Conservation (phyloP, 2,888 invertebrate genomes). For the Xanthorhoe designata region DNA sequence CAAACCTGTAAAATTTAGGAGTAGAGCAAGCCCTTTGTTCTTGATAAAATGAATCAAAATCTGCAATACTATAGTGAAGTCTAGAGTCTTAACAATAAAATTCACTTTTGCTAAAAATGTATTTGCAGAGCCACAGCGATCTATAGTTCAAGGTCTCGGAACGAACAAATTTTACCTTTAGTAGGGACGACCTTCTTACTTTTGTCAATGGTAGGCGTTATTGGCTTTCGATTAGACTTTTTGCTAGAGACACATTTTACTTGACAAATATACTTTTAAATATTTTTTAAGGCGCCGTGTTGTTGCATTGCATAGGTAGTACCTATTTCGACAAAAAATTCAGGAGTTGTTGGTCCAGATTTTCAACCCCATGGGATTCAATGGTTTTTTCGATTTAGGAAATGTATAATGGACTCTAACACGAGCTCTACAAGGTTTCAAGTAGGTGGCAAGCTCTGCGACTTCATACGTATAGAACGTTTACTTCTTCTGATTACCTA, state of each 20-base stretch:
- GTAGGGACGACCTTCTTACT: slow-evolving; percentile 21
- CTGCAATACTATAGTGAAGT: not conserved
- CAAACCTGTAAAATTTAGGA: too few relatives aligned
- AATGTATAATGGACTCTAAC: too few relatives aligned
- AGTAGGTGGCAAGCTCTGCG: too few relatives aligned
- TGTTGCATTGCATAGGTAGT: too few relatives aligned
- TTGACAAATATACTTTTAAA: not conserved
- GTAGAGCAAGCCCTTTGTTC: not conserved
- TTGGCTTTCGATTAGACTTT: slow-evolving; percentile 30
- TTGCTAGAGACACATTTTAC: slow-evolving; percentile 8
- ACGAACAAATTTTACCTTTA: slow-evolving; percentile 33
- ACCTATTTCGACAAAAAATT: too few relatives aligned
- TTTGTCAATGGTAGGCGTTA: slow-evolving; percentile 24
- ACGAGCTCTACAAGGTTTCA: too few relatives aligned
- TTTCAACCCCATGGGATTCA: too few relatives aligned
- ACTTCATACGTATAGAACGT: too few relatives aligned
- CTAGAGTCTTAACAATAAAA: not conserved
- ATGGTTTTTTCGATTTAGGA: too few relatives aligned
- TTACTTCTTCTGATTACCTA: too few relatives aligned
- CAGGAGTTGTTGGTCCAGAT: too few relatives aligned
- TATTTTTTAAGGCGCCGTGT: too few relatives aligned
- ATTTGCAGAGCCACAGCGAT: not conserved
- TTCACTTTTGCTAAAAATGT: not conserved
- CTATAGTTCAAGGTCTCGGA: slow-evolving; percentile 42
- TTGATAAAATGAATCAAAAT: not conserved